Conservation (phyloP, 2,797 vertebrate genomes). For the Graptemys geographica region DNA sequence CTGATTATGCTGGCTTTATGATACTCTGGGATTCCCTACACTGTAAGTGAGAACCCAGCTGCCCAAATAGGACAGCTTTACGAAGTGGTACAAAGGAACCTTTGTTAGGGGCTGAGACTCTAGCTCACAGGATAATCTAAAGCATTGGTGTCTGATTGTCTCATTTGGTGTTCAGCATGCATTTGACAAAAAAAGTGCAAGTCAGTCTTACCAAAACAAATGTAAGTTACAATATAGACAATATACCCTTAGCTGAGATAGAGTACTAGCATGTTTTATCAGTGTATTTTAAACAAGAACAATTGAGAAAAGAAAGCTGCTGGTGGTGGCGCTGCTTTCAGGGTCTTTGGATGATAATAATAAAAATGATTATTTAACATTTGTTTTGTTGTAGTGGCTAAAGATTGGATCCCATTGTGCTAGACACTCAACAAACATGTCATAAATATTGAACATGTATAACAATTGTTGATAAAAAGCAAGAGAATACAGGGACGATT, state of each 20-base stretch:
- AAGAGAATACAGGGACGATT: not conserved
- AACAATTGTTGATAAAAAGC: not conserved
- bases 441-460: not conserved
- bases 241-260: not conserved
- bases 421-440: not conserved
- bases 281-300: not conserved
- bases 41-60: accelerated
- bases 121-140: accelerated
- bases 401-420: not conserved
- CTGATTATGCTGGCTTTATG: not conserved
- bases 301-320: not conserved
- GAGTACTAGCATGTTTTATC: not conserved
- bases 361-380: not conserved
- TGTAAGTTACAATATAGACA: not conserved
- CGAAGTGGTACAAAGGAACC: not conserved
- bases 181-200: not conserved
- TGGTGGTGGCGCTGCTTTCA: no score
- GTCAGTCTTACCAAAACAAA: not conserved
- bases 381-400: not conserved
- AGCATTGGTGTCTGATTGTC: accelerated
- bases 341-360: not conserved
- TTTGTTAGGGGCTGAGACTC: not conserved
- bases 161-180: not conserved
- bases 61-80: not conserved
- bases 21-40: not conserved